Evolutionary conservation across 1,140 invertebrate species (phyloP), one percentile per base, ranked within the genome.

Genomic region (Lepidurus arcticus): DNA sequence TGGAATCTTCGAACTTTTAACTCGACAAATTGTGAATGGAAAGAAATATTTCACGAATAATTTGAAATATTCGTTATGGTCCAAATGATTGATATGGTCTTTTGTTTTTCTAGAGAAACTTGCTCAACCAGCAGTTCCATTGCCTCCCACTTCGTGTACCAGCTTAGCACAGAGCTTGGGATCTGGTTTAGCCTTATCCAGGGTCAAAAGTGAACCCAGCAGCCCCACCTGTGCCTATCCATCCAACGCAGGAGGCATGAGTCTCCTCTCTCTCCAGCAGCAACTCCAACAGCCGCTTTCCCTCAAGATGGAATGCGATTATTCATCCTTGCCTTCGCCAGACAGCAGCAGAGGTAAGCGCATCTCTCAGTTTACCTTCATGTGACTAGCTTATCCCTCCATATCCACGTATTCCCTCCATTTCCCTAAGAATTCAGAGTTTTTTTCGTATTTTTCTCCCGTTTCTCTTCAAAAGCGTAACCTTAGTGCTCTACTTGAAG

Each of bases 261-360:
- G 76, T 77, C 16, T 78, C 79, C 21, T 73, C 73, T 44, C 77
- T 81, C n/a, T 73, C 79, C 34, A 80, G 80, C 45, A 76, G 78
- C 77, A 78, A 77, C 43, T 81, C 79, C 53, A 65, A 7, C 53
- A 65, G 53, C 53, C 53, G 9, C 53, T 65, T 43, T 74, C 78
- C 76, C 85, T 87, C 75, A 87, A 88, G 80, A 86, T 86, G 78
- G 87, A 87, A 77, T 84, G 83, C 53, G 83, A 86, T 65, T 84
- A 80, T 43, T 76, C 53, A 7, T 78, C 73, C 24, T 34, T 78
- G 73, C 78, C 78, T 74, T 78, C 85, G 44, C 81, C 84, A 0
- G 86, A 87, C 81, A 82, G 82, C 79, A 85, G 83, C 81, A 87
- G 86, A 85, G 86, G 86, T 87, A 84, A 80, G 84, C 77, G 45